Base-by-base conservation (phyloP, 1,140 invertebrate genomes). In the Branchinecta lynchi region DNA sequence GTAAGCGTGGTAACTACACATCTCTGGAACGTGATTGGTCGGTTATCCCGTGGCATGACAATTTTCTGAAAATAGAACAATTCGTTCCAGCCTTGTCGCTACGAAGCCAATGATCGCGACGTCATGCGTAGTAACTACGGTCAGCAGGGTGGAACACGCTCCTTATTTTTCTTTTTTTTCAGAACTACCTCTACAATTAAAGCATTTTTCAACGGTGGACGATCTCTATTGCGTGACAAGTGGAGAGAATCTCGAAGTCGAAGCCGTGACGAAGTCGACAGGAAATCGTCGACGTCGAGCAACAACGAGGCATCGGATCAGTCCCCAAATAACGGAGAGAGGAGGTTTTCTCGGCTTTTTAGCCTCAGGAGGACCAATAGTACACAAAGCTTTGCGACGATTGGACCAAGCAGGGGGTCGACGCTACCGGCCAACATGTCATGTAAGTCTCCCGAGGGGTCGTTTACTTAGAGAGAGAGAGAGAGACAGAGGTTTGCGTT, bases 161-260 rank as follows among this genome's bases (percentile, higher is more conserved):
- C n/a, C n/a, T n/a, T n/a, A n/a, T n/a, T n/a, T n/a, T 15, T 60
- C 51, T 3, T 15, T 60, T 15, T 15, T 60, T 60, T 60, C 17
- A 60, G 51, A 20, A 60, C 12, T 20, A 15, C 51, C 51, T 60
- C 51, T 2, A 60, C 51, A 20, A 12, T 60, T 12, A 60, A 60
- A 20, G 51, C 51, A 60, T 60, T 60, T 60, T 60, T 60, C 51
- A 60, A 60, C 51, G 51, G 51, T 6, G 51, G 51, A 60, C 51
- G 51, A 3, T 60, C 51, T 60, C 6, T 60, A 60, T 20, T 60
- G 12, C 51, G 51, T 60, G 51, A 60, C 51, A 60, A 60, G 17
- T 60, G 51, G 51, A 12, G 51, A 60, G 51, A 60, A 60, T 60
- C 51, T 15, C 12, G 51, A 6, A 60, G 51, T 6, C 51, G 51